Evolutionary conservation across 2,888 invertebrate species (phyloP), one percentile per base, ranked within the genome.

Genomic region (Nasonia oneida): DNA sequence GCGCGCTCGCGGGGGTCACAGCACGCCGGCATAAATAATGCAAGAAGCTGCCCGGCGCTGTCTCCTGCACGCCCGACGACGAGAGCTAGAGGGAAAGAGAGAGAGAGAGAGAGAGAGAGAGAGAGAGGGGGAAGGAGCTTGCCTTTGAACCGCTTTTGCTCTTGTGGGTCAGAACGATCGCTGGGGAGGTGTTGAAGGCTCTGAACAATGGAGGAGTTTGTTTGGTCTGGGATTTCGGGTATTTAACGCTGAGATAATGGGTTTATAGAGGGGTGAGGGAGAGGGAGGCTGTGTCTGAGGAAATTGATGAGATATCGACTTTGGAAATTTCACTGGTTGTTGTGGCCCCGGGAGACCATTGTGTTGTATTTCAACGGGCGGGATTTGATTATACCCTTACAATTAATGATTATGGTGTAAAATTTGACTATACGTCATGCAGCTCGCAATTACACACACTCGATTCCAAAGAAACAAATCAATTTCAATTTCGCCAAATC

Each of bases 21-120:
- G 73, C 73, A 73, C 73, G 42, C 86, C 87, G 89, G 90, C 89
- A 91, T 92, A 92, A 92, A 92, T 91, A 91, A 92, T 90, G 89
- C 89, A 88, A 86, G 73, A 1, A n/a, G 67, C 64, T 18, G n/a
- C 14, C 14, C 77, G 50, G 12, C 33, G 75, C 61, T 61, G 78
- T 78, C 83, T 78, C 33, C 47, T 64, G 64, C 81, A 81, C 47
- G 57, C 80, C 42, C 57, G 57, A 39, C 53, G 37, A n/a, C n/a
- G 57, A 53, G 61, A 37, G 39, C 6, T 15, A 18, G 12, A 18
- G 39, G 2, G 70, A 57, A 2, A 15, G 15, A 57, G 53, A 57
- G 53, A 57, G 39, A 39, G 23, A 57, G 39, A 39, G 23, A 1
- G 70, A 57, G 0, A 15, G 15, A 57, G 53, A 57, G 53, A 57